Conservation (phyloP, 2,888 invertebrate species). For the Lucinisca nassula region DNA sequence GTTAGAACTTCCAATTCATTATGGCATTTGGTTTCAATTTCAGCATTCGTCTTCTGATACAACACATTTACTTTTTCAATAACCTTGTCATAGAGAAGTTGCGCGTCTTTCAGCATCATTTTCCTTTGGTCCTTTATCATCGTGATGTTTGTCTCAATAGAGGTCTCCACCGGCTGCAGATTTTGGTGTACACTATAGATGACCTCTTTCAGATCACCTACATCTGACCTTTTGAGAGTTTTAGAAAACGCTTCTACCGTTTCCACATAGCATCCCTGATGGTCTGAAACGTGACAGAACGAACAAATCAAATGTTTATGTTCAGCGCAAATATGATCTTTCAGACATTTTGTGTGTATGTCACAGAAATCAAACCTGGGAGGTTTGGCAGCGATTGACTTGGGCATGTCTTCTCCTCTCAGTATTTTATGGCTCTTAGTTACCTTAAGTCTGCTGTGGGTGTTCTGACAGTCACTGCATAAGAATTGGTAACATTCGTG, state of each 20-base stretch:
- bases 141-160: neutral
- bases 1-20: neutral
- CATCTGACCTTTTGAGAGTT: neutral
- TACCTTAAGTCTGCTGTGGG: neutral
- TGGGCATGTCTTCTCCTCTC: neutral
- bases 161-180: neutral
- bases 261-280: neutral
- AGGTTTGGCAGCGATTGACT: neutral
- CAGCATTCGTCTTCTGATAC: neutral
- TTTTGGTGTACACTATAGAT: neutral
- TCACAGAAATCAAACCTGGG: neutral
- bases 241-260: neutral
- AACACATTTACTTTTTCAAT: neutral
- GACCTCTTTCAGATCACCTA: neutral
- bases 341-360: neutral
- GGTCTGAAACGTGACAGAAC: neutral
- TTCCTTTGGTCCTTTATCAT: neutral
- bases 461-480: neutral
- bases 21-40: neutral
- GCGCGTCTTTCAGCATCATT: neutral
- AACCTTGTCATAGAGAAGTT: neutral
- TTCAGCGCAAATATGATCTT: neutral
- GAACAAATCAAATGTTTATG: neutral
- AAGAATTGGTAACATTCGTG: neutral
- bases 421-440: neutral